phyloP scores from a whole-genome alignment of 2,113 vertebrate genomes.

The Oenanthe oenanthe region DNA sequence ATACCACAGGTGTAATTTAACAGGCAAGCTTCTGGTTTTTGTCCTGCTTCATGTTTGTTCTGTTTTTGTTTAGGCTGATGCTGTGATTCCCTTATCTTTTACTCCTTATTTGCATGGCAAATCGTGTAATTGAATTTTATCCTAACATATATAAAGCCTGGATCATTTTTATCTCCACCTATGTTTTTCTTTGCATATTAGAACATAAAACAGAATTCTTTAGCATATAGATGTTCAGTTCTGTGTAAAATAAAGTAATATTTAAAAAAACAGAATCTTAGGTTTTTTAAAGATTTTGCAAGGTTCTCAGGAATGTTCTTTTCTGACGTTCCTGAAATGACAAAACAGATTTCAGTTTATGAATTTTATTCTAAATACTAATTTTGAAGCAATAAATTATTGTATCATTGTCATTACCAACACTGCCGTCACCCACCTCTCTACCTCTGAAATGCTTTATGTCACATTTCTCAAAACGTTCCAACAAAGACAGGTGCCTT shows the following conservation, averaged over 20 bases:
- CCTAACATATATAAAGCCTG: neutral
- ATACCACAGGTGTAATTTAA: neutral
- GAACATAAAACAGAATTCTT: neutral
- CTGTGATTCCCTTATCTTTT: neutral
- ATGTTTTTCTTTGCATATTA: neutral
- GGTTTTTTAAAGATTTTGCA: neutral
- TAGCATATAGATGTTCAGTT: neutral
- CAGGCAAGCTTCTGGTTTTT: neutral
- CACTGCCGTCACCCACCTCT: neutral
- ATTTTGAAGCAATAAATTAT: neutral
- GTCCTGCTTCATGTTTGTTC: neutral
- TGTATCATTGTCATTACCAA: neutral
- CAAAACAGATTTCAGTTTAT: neutral
- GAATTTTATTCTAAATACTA: neutral
- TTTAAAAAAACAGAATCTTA: too few relatives aligned
- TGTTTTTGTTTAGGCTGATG: fast-evolving
- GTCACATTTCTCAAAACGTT: neutral
- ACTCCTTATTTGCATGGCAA: neutral
- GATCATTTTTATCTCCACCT: neutral
- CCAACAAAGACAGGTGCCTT: neutral
- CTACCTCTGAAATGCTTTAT: neutral
- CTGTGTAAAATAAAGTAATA: neutral
- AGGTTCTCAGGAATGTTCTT: neutral
- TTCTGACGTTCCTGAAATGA: neutral
- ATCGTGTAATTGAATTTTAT: neutral